phyloP scores from a whole-genome alignment of 35 echinoderm and acorn worm genomes.

The Holothuria glaberrima region DNA sequence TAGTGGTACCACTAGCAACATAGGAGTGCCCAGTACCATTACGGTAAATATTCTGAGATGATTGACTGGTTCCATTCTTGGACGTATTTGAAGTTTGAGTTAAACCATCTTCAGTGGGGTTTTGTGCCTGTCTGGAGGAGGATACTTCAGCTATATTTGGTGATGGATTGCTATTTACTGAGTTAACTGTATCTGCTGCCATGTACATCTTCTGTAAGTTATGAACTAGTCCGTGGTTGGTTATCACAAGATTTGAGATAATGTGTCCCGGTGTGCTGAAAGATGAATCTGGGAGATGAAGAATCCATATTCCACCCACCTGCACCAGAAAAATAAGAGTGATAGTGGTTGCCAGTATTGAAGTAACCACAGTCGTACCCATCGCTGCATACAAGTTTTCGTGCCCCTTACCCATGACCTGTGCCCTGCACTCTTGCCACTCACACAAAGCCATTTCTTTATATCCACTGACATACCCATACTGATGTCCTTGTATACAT shows the following conservation, averaged over 20 bases:
- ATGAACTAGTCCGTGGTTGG: conserved; percentile 61
- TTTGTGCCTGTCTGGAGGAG: background rate
- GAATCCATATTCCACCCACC: conserved; percentile 56
- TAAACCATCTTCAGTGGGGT: background rate
- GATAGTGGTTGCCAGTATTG: too few relatives aligned
- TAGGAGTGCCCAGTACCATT: background rate
- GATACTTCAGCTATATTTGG: background rate
- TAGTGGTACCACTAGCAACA: too few relatives aligned
- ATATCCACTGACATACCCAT: too few relatives aligned
- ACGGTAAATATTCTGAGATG: conserved; percentile 6
- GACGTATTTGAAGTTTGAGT: background rate
- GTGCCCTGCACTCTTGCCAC: too few relatives aligned
- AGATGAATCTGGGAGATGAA: conserved; percentile 68
- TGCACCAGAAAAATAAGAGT: background rate
- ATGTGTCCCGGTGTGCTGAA: conserved; percentile 42
- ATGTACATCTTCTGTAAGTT: conserved; percentile 74
- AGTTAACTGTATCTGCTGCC: conserved; percentile 25
- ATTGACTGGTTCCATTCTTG: background rate
- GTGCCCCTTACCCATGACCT: too few relatives aligned
- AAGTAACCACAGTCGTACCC: too few relatives aligned
- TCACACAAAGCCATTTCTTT: too few relatives aligned
- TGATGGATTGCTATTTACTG: background rate
- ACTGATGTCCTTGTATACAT: too few relatives aligned
- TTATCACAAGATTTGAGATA: conserved; percentile 67
- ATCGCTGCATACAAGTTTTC: too few relatives aligned